Conservation (phyloP, 2,888 invertebrate genomes). For the Macaria liturata region DNA sequence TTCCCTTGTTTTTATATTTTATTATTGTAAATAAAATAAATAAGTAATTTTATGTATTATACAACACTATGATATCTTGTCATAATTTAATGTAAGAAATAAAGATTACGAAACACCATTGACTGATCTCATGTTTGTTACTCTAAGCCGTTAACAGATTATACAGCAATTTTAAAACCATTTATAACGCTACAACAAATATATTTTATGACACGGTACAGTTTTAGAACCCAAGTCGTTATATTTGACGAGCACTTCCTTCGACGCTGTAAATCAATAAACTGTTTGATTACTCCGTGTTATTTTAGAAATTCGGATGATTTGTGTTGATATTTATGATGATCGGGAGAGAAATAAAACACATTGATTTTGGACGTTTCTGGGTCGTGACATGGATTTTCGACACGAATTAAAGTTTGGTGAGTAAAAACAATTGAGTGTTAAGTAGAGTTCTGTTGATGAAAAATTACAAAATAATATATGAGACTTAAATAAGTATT, state of each 20-base stretch:
- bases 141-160: constrained; percentile 51
- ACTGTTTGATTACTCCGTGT: constrained; percentile 29
- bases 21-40: no score
- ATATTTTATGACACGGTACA: constrained; percentile 32
- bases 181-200: constrained; percentile 38
- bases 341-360: constrained; percentile 20
- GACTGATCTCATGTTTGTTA: constrained; percentile 16
- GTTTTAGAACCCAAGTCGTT: constrained; percentile 34
- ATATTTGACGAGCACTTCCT: constrained; percentile 37
- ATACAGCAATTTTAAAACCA: constrained; percentile 58
- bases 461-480: no score
- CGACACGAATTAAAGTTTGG: no score
- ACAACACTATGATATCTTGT: no score
- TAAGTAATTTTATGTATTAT: no score
- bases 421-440: no score
- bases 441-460: no score
- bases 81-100: no score
- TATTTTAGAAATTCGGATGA: constrained; percentile 29
- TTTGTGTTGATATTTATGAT: constrained; percentile 19
- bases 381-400: constrained; percentile 17
- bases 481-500: no score
- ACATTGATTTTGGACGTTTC: constrained; percentile 5
- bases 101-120: no score
- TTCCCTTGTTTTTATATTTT: no score
- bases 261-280: constrained; percentile 34